phyloP scores from a whole-genome alignment of 1,140 invertebrate species.

The Anadara kagoshimensis region DNA sequence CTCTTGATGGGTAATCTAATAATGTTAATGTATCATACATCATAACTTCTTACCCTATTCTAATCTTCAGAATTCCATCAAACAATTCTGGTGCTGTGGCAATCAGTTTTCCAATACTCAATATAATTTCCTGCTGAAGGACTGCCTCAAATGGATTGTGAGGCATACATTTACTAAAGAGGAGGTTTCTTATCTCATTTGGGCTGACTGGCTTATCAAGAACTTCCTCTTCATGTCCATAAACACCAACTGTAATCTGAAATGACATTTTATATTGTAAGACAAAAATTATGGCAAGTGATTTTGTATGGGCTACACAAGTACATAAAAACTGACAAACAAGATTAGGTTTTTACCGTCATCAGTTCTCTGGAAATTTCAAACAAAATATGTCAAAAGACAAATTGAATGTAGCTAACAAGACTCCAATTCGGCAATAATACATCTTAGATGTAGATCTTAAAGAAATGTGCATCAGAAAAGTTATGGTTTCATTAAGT shows the following conservation, averaged over 20 bases:
- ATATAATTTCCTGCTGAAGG: constrained; percentile 94
- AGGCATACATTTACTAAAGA: constrained; percentile 77
- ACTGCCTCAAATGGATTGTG: constrained; percentile 95
- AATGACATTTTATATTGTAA: constrained; percentile 26
- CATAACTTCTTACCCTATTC: constrained; percentile 82
- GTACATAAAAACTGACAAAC: neutral
- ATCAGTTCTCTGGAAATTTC: too few relatives aligned
- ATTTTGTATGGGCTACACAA: neutral
- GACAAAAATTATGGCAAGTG: neutral
- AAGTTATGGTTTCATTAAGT: too few relatives aligned
- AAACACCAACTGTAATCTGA: constrained; percentile 94
- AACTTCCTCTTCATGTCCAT: constrained; percentile 94
- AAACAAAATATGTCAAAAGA: too few relatives aligned
- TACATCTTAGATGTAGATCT: too few relatives aligned
- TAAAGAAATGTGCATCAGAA: too few relatives aligned
- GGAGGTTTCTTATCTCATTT: constrained; percentile 82
- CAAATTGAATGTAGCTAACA: too few relatives aligned
- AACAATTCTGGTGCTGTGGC: constrained; percentile 94
- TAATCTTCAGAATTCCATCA: constrained; percentile 95
- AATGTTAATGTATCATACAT: neutral
- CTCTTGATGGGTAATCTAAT: too few relatives aligned
- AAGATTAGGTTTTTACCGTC: too few relatives aligned
- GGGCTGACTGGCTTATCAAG: constrained; percentile 98
- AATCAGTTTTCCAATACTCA: constrained; percentile 95
- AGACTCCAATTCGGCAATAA: too few relatives aligned